A percentile compares a stretch with the other conserved stretches of the same genome.
phyloP scores from a whole-genome alignment of 2,113 vertebrate species.

The Sprattus sprattus region DNA sequence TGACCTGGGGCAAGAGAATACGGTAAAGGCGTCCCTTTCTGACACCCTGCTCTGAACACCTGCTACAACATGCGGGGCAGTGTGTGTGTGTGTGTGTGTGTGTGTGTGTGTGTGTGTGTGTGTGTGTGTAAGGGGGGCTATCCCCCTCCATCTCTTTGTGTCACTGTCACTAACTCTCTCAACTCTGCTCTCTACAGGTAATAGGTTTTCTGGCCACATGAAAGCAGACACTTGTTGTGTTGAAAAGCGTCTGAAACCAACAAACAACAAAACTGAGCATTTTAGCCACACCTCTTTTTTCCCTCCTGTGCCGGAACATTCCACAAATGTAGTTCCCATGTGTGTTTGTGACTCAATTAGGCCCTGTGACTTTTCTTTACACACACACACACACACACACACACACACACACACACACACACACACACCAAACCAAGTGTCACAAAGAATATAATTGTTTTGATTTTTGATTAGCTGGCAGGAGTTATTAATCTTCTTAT shows the following conservation, averaged over 20 bases:
- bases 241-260: not conserved
- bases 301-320: not conserved
- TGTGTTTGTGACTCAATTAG: slow-evolving; percentile 32
- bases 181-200: slow-evolving; percentile 14
- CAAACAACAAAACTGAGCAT: not conserved
- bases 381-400: not conserved
- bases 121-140: not conserved
- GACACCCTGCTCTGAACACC: slow-evolving; percentile 40
- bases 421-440: not conserved
- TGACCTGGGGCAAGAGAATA: slow-evolving; percentile 12
- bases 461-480: slow-evolving; percentile 50
- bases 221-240: not conserved
- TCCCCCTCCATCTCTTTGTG: not conserved
- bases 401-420: not conserved
- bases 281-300: not conserved
- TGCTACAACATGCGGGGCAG: slow-evolving; percentile 31
- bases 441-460: slow-evolving; percentile 43
- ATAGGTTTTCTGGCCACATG: slow-evolving; percentile 12
- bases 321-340: not conserved
- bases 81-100: slow-evolving; percentile 5
- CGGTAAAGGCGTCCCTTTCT: not conserved
- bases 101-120: slow-evolving; percentile 6
- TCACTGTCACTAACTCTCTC: not conserved
- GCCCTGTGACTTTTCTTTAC: slow-evolving; percentile 8
- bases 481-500: slow-evolving; percentile 65